Evolutionary conservation across 2,113 vertebrate genomes (phyloP).

Genomic region (Macrotus californicus): DNA sequence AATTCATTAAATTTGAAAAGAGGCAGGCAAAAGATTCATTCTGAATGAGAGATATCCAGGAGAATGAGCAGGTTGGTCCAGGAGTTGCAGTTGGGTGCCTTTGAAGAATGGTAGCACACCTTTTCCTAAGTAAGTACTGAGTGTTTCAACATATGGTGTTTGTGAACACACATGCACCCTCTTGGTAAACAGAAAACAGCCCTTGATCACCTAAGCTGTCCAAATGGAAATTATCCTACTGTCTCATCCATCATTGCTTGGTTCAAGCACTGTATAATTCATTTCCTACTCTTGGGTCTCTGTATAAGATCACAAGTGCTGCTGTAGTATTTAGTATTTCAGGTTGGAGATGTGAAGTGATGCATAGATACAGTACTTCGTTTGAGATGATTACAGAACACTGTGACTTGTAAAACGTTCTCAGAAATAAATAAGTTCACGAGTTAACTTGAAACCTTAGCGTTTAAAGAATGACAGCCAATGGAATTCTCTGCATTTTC

Average conservation of each 20-base stretch:
- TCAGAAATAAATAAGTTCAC: conserved; percentile 6
- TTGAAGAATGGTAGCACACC: neutral
- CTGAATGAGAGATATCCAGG: conserved; percentile 9
- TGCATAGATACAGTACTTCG: neutral
- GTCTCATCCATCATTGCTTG: neutral
- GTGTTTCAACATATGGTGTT: neutral
- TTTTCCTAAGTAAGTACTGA: neutral
- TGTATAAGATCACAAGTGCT: neutral
- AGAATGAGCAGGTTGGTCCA: neutral
- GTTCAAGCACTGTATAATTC: neutral
- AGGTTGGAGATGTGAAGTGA: neutral
- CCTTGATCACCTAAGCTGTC: conserved; percentile 3
- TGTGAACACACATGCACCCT: conserved; percentile 12
- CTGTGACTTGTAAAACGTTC: neutral
- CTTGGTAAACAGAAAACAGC: neutral
- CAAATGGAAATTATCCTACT: conserved; percentile 19
- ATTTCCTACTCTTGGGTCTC: neutral
- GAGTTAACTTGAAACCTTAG: neutral
- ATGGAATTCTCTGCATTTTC: neutral
- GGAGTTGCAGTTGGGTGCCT: neutral
- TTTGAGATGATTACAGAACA: neutral
- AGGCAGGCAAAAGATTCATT: neutral
- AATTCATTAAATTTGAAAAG: conserved; percentile 38
- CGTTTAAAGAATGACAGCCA: neutral
- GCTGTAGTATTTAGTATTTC: neutral